A percentile compares a stretch with the other conserved stretches of the same genome.
phyloP scores from a whole-genome alignment of 2,888 invertebrate genomes.

The Crossocerus cetratus region DNA sequence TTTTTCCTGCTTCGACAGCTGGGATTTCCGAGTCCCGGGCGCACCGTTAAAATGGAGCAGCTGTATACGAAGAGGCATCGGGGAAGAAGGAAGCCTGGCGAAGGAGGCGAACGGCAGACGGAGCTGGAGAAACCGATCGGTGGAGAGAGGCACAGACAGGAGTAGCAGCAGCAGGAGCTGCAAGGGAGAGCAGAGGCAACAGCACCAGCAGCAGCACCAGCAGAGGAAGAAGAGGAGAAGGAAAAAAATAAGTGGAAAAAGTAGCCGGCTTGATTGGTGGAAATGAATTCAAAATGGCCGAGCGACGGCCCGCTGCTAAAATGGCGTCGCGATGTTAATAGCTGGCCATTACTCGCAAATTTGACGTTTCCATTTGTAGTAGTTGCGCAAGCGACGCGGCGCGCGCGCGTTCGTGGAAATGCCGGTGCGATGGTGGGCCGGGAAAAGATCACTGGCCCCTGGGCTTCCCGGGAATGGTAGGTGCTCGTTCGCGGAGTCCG shows the following conservation, averaged over 20 bases:
- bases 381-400: conserved; percentile 18
- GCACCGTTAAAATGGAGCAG: no score
- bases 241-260: conserved; percentile 63
- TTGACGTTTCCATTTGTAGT: conserved; percentile 67
- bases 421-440: background rate
- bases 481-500: background rate
- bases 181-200: conserved; percentile 28
- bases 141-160: conserved; percentile 24
- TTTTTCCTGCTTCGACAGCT: no score
- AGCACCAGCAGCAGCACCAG: conserved; percentile 33
- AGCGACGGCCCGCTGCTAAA: conserved; percentile 61
- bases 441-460: background rate
- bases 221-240: conserved; percentile 43
- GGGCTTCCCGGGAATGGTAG: background rate
- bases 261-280: conserved; percentile 71
- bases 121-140: conserved; percentile 11
- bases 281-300: conserved; percentile 77
- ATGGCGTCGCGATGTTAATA: conserved; percentile 70
- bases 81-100: background rate
- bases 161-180: conserved; percentile 21
- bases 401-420: background rate
- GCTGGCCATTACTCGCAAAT: conserved; percentile 62
- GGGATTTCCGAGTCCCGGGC: no score
- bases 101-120: background rate
- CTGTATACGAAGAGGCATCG: no score